phyloP scores from a whole-genome alignment of 2,113 vertebrate genomes.

The Agapornis roseicollis region DNA sequence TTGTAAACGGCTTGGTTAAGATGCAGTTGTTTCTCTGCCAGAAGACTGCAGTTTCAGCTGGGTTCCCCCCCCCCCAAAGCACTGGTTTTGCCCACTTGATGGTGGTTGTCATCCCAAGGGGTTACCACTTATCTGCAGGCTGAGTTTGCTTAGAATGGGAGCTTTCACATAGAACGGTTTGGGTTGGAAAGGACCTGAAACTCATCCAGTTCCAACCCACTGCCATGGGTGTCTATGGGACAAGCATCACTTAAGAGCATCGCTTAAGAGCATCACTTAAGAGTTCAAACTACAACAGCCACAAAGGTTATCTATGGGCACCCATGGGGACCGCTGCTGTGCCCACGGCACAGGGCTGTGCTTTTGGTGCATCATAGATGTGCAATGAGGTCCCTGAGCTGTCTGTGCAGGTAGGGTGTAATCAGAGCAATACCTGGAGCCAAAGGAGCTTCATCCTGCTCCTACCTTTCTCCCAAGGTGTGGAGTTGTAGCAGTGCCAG shows the following conservation, averaged over 20 bases:
- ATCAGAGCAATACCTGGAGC: accelerated
- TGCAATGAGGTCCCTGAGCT: accelerated
- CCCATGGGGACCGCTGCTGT: accelerated
- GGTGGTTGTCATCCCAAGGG: background rate
- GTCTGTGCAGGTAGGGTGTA: background rate
- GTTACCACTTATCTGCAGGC: background rate
- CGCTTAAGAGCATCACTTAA: accelerated
- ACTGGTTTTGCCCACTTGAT: background rate
- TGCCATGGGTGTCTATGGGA: background rate
- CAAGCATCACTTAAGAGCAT: background rate
- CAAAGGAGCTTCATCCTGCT: background rate
- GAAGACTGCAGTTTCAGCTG: slow-evolving; percentile 23
- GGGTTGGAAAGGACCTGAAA: background rate
- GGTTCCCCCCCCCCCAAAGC: background rate
- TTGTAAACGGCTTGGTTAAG: slow-evolving; percentile 38
- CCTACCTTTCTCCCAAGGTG: background rate
- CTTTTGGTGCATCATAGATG: accelerated
- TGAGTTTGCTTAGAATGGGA: background rate
- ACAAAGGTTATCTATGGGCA: accelerated
- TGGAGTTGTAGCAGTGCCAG: accelerated
- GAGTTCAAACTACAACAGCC: accelerated
- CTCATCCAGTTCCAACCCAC: background rate
- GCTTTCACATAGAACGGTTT: background rate
- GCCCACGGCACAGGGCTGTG: accelerated
- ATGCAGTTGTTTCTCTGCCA: slow-evolving; percentile 29